A percentile compares a stretch with the other conserved stretches of the same genome.
Evolutionary conservation across 2,797 vertebrate genomes (phyloP).

Genomic region (Buceros bicornis): DNA sequence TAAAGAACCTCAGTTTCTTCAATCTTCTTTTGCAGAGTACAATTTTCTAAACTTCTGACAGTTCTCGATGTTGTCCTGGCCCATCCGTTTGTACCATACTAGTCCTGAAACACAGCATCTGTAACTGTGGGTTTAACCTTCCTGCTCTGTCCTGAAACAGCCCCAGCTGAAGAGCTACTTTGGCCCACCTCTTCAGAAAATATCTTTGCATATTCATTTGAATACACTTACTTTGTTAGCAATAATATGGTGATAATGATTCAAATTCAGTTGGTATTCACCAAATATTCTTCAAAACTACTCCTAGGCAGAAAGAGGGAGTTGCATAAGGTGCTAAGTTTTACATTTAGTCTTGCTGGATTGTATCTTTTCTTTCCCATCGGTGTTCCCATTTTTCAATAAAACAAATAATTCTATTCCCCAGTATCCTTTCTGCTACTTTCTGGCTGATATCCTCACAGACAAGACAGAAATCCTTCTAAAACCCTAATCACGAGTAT

Average conservation of each 20-base stretch:
- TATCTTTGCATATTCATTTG: not conserved
- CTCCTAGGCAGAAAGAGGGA: not conserved
- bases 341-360: not conserved
- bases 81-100: not conserved
- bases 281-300: not conserved
- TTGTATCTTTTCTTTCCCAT: not conserved
- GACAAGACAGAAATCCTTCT: not conserved
- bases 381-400: not conserved
- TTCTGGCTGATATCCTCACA: not conserved
- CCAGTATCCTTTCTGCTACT: not conserved
- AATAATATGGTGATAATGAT: not conserved
- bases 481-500: not conserved
- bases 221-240: not conserved
- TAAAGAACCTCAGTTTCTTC: not conserved
- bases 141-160: not conserved
- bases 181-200: not conserved
- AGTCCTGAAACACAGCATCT: not conserved
- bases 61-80: not conserved
- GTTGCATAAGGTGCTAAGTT: not conserved
- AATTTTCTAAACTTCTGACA: not conserved
- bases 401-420: not conserved
- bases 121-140: not conserved
- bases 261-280: not conserved
- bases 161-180: not conserved
- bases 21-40: not conserved